phyloP scores from a whole-genome alignment of 2,888 invertebrate genomes.

The Rhyacophila evoluta region DNA sequence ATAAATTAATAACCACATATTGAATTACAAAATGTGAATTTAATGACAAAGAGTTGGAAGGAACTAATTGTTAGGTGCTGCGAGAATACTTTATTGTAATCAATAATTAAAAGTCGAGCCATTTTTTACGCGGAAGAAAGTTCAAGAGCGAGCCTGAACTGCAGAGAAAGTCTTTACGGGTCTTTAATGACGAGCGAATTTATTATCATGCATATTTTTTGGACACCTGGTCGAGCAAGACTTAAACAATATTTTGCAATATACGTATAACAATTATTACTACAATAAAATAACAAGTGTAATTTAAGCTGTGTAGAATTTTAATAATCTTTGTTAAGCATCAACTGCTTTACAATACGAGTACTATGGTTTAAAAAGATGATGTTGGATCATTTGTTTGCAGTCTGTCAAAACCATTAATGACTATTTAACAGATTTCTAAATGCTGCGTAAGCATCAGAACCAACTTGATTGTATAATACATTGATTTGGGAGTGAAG shows the following conservation, averaged over 20 bases:
- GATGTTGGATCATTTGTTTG: no score
- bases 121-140: background rate
- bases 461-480: no score
- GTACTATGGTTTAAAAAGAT: no score
- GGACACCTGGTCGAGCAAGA: background rate
- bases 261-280: no score
- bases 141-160: background rate
- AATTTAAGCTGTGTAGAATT: no score
- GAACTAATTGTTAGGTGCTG: background rate
- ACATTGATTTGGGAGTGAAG: no score
- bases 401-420: no score
- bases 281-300: no score
- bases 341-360: no score
- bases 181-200: background rate
- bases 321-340: no score
- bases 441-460: no score
- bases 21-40: background rate
- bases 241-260: background rate
- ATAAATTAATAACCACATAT: background rate
- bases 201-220: constrained; percentile 2
- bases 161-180: background rate
- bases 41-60: background rate
- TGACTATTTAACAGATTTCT: no score
- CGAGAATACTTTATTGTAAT: background rate
- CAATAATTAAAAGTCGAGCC: background rate